phyloP scores from a whole-genome alignment of 2,113 vertebrate species.

The Diadophis punctatus region DNA sequence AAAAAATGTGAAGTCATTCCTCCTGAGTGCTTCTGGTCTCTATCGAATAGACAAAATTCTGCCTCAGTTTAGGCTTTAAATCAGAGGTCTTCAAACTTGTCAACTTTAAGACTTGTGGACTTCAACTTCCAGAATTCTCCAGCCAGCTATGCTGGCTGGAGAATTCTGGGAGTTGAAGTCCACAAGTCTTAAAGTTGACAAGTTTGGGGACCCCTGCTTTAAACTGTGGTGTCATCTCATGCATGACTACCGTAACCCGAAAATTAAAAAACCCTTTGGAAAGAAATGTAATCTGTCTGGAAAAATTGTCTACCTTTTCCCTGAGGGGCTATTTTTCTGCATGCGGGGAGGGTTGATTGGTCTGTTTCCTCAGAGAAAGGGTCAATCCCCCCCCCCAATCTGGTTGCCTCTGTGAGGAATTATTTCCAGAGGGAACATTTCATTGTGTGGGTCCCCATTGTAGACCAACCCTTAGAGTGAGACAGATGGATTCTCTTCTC shows the following conservation, averaged over 20 bases:
- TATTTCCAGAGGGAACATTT: background rate
- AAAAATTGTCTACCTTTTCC: background rate
- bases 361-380: background rate
- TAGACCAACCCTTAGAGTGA: background rate
- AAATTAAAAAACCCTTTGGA: background rate
- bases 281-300: background rate
- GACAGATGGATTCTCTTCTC: background rate
- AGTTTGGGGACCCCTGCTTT: too few relatives aligned
- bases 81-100: too few relatives aligned
- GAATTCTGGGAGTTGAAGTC: too few relatives aligned
- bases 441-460: background rate
- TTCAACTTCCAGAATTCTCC: too few relatives aligned
- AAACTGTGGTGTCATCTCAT: background rate
- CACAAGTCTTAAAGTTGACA: too few relatives aligned
- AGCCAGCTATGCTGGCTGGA: too few relatives aligned
- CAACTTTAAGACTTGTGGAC: too few relatives aligned
- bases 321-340: background rate
- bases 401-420: background rate
- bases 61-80: too few relatives aligned
- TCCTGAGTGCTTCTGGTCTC: fast-evolving
- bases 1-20: background rate
- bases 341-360: background rate
- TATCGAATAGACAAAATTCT: background rate
- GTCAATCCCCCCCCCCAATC: too few relatives aligned
- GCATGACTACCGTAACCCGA: fast-evolving